Percentiles rank a stretch among this genome's conserved stretches.
These are phyloP conservation scores for Fukomys damarensis DNA, from an alignment of 2,113 vertebrate species.

Conservation along the genomic window DNA sequence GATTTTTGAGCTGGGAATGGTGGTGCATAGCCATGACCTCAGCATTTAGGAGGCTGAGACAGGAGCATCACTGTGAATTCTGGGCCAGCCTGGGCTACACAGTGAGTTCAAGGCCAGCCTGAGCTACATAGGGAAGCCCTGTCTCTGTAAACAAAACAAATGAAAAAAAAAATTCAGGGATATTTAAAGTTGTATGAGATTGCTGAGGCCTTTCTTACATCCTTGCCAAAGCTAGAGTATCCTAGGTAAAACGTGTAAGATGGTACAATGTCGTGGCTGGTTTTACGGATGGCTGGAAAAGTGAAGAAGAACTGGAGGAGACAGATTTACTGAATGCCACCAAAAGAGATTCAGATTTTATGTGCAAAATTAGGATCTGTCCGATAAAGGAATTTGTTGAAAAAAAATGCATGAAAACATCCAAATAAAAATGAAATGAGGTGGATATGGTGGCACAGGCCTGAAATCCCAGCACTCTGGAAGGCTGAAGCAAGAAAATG, in stretches of 20 bases:
- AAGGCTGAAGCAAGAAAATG: not conserved
- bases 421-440: constrained; percentile 8
- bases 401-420: not conserved
- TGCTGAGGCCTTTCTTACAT: not conserved
- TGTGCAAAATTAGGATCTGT: not conserved
- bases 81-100: not conserved
- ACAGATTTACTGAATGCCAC: not conserved
- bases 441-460: not conserved
- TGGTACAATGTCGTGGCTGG: too few relatives aligned
- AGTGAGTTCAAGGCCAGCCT: not conserved
- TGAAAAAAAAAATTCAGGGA: not conserved
- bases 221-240: not conserved
- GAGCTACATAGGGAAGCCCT: not conserved
- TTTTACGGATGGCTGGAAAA: not conserved
- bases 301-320: not conserved
- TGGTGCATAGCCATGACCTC: not conserved
- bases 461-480: not conserved
- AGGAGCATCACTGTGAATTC: not conserved
- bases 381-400: not conserved
- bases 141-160: not conserved
- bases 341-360: not conserved
- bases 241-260: not conserved
- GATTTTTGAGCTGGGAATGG: not conserved
- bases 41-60: not conserved
- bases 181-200: not conserved